phyloP scores from a whole-genome alignment of 1,140 invertebrate genomes.

The Leptestheria dahalacensis region DNA sequence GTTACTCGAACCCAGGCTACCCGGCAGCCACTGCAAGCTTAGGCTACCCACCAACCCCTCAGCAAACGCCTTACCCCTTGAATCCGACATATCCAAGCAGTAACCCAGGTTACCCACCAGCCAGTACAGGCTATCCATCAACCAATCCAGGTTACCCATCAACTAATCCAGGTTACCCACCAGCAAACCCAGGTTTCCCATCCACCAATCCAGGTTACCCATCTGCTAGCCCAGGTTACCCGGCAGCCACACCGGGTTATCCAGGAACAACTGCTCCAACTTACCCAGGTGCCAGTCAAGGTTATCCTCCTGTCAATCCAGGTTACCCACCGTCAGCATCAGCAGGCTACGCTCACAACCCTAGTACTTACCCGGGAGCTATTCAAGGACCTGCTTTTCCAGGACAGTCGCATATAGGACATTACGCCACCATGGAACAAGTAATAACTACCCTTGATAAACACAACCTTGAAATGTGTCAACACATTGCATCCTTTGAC shows the following conservation, averaged over 20 bases:
- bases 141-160: background rate
- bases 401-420: background rate
- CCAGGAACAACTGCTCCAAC: background rate
- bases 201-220: background rate
- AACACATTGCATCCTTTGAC: background rate
- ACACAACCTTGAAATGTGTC: too few species aligned
- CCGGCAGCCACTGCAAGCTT: too few species aligned
- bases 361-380: background rate
- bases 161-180: background rate
- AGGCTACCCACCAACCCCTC: background rate
- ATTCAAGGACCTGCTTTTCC: conserved; percentile 1
- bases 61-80: background rate
- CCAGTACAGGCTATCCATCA: background rate
- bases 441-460: too few species aligned
- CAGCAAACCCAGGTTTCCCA: background rate
- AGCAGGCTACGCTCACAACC: background rate
- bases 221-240: background rate
- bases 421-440: conserved; percentile 8
- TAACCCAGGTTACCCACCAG: background rate
- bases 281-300: background rate
- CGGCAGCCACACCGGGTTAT: background rate
- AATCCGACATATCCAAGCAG: background rate
- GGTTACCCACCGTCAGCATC: background rate
- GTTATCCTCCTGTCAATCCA: background rate
- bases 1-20: background rate